A percentile compares a stretch with the other conserved stretches of the same genome.
Conservation (phyloP, 2,113 vertebrate genomes). For the Chiloscyllium plagiosum region DNA sequence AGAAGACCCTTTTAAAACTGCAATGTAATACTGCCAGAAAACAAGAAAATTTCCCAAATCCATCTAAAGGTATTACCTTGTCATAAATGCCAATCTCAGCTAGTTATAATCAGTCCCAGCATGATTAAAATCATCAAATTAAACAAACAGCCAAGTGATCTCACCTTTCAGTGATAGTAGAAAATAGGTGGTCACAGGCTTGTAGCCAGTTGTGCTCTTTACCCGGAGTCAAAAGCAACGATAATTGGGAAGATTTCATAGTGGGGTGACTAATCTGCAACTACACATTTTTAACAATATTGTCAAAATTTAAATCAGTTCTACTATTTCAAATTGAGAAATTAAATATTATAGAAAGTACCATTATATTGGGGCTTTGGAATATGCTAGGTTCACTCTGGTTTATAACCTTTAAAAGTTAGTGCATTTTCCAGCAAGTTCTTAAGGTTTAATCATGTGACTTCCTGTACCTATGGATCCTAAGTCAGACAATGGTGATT, state of each 20-base stretch:
- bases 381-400: not conserved
- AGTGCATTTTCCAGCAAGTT: not conserved
- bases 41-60: no score
- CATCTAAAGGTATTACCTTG: no score
- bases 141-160: not conserved
- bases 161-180: not conserved
- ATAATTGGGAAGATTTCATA: not conserved
- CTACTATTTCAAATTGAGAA: not conserved
- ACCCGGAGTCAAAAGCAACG: not conserved
- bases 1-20: not conserved
- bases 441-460: not conserved
- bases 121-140: not conserved
- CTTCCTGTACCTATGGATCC: no score
- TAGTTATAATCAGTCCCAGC: not conserved
- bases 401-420: not conserved
- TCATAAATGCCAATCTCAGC: not conserved
- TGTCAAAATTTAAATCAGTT: not conserved
- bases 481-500: not conserved
- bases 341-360: not conserved
- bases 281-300: not conserved
- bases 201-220: not conserved
- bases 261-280: not conserved
- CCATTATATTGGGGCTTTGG: not conserved
- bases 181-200: not conserved
- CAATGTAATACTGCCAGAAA: not conserved